Base-by-base conservation (phyloP, 2,888 invertebrate species). In the Salpingus planirostris region DNA sequence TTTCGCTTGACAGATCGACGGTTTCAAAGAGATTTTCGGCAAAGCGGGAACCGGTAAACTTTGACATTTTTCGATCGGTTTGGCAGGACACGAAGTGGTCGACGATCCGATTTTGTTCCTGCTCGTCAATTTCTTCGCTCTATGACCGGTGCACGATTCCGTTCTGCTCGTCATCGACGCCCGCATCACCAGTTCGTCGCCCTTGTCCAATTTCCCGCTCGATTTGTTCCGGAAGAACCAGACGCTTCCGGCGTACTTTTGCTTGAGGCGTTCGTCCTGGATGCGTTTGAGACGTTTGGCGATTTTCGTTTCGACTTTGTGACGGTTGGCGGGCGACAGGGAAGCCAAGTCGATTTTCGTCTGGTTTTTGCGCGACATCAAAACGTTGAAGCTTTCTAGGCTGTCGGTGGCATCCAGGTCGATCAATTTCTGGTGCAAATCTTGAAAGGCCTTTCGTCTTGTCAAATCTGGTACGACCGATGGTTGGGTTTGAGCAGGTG, bases 321-420 rank as follows among this genome's bases (percentile, higher is more conserved):
- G 5, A 6, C 8, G 5, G 18, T 18, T 18, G 5, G 18, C 5
- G 5, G 5, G 5, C 18, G 18, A 18, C 11, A 11, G 28, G 10
- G 28, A 3, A 2, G 8, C 15, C 10, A 11, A 15, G 5, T 8
- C 27, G 15, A 33, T 42, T 13, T 26, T 36, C 8, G 12, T 24
- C 31, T 37, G 25, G 21, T 27, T 33, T 15, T 30, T 29, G 2
- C 29, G 31, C 3, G 43, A 32, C 56, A 57, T 55, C 11, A 55
- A 32, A 22, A 42, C 49, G 32, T 55, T 43, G 29, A 57, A 57
- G 24, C 46, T 52, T 13, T 49, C 38, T 14, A 52, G 48, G 38
- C 57, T 58, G 31, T 58, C 57, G 22, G 50, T 46, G 10, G 54
- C 49, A 24, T 52, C 52, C 10, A 55, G 24, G 8, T 40, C 29